A percentile compares a stretch with the other conserved stretches of the same genome.
phyloP scores from a whole-genome alignment of 2,888 invertebrate genomes.

The Drepana falcataria region DNA sequence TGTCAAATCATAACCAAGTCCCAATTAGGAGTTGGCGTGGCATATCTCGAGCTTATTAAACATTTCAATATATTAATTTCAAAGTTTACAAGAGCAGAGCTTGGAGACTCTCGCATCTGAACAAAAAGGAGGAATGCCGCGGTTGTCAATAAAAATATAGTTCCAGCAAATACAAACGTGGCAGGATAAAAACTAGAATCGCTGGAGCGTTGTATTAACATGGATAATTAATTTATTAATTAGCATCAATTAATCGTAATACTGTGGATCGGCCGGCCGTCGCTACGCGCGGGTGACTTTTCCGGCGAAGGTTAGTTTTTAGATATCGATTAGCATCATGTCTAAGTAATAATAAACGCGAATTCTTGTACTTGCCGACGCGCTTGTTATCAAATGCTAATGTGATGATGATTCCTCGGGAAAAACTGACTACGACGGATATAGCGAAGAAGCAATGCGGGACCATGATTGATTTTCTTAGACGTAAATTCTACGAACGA shows the following conservation, averaged over 20 bases:
- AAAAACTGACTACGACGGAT: conserved; percentile 34
- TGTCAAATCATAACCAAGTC: conserved; percentile 37
- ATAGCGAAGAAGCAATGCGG: conserved; percentile 31
- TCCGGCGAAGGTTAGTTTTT: conserved; percentile 56
- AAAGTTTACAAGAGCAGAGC: conserved; percentile 38
- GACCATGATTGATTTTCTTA: conserved; percentile 46
- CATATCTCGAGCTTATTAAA: conserved; percentile 37
- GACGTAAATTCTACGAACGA: conserved; percentile 33
- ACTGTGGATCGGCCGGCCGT: conserved; percentile 42
- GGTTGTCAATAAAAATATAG: conserved; percentile 52
- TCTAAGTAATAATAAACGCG: conserved; percentile 38
- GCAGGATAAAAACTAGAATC: conserved; percentile 54
- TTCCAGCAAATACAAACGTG: conserved; percentile 49
- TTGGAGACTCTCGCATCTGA: conserved; percentile 20
- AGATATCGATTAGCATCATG: conserved; percentile 45
- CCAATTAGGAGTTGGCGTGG: conserved; percentile 42
- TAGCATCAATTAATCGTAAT: conserved; percentile 72
- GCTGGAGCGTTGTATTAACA: conserved; percentile 65
- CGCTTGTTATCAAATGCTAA: conserved; percentile 40
- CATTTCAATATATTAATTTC: conserved; percentile 60
- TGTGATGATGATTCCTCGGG: conserved; percentile 16
- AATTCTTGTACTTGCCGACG: conserved; percentile 45
- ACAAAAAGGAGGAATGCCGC: conserved; percentile 55
- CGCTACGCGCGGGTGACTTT: conserved; percentile 59
- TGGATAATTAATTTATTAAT: conserved; percentile 76